Evolutionary conservation across 1,140 invertebrate species (phyloP).

Genomic region (Wasmannia auropunctata): DNA sequence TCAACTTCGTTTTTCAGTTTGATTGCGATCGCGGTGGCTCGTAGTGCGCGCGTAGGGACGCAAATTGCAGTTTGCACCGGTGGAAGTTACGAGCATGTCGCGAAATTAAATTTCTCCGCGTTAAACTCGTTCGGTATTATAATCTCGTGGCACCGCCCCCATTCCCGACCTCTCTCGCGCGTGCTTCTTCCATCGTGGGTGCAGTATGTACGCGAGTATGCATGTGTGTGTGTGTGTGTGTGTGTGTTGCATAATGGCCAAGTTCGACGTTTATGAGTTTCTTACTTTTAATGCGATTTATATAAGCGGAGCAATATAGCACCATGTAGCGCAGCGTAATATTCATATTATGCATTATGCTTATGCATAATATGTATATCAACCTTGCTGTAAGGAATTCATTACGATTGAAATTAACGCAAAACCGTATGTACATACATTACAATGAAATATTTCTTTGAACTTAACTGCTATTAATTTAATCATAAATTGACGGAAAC

Average conservation of each 20-base stretch:
- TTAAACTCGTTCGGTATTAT: constrained; percentile 58
- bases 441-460: background rate
- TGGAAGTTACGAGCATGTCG: constrained; percentile 47
- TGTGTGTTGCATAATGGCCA: constrained; percentile 31
- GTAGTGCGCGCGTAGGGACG: background rate
- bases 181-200: constrained; percentile 10
- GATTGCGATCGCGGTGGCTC: constrained; percentile 43
- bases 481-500: background rate
- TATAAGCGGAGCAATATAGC: constrained; percentile 30
- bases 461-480: background rate
- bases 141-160: constrained; percentile 11
- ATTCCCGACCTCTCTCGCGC: background rate
- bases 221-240: background rate
- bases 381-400: background rate
- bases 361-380: constrained; percentile 29
- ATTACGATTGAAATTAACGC: background rate
- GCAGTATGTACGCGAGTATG: background rate
- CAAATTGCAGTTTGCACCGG: constrained; percentile 45
- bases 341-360: constrained; percentile 21
- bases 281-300: constrained; percentile 53
- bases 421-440: background rate
- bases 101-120: constrained; percentile 53
- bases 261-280: constrained; percentile 51
- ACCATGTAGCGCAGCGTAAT: background rate
- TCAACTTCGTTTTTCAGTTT: constrained; percentile 55